These are phyloP conservation scores for Gymnodraco acuticeps DNA, from an alignment of 2,797 vertebrate species.

Conservation along the genomic window DNA sequence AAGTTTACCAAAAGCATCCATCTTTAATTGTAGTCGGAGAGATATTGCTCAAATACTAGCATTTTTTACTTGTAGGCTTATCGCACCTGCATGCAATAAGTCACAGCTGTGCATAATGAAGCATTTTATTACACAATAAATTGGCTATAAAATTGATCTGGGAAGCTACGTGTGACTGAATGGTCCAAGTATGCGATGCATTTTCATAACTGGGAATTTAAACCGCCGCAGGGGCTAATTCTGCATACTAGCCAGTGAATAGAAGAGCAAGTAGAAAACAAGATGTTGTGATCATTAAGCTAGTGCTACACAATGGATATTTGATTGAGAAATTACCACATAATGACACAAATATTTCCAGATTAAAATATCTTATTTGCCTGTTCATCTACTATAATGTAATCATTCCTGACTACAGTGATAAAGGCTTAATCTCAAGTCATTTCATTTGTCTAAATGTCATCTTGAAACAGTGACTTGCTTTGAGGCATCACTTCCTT, in stretches of 20 bases:
- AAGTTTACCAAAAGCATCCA: constrained; percentile 37
- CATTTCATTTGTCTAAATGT: constrained; percentile 18
- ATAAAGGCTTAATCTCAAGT: constrained; percentile 11
- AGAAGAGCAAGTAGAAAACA: constrained; percentile 24
- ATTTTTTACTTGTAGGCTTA: constrained; percentile 44
- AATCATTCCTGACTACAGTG: background rate
- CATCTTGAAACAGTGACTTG: constrained; percentile 17
- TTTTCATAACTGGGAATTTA: constrained; percentile 63
- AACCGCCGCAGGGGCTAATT: constrained; percentile 37
- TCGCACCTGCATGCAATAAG: constrained; percentile 70
- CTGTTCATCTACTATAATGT: background rate
- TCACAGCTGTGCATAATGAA: constrained; percentile 61
- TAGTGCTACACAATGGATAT: constrained; percentile 1
- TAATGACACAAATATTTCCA: background rate
- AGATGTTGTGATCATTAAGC: constrained; percentile 5
- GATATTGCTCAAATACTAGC: constrained; percentile 40
- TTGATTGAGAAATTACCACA: background rate
- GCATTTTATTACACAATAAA: constrained; percentile 73
- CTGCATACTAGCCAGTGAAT: constrained; percentile 21
- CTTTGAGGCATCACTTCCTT: constrained; percentile 30
- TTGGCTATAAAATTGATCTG: constrained; percentile 68
- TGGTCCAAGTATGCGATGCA: constrained; percentile 61
- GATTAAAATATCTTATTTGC: background rate
- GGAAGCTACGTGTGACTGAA: constrained; percentile 66
- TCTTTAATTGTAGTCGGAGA: constrained; percentile 32